Conservation (phyloP, 2,113 vertebrate genomes). For the Damaliscus lunatus region DNA sequence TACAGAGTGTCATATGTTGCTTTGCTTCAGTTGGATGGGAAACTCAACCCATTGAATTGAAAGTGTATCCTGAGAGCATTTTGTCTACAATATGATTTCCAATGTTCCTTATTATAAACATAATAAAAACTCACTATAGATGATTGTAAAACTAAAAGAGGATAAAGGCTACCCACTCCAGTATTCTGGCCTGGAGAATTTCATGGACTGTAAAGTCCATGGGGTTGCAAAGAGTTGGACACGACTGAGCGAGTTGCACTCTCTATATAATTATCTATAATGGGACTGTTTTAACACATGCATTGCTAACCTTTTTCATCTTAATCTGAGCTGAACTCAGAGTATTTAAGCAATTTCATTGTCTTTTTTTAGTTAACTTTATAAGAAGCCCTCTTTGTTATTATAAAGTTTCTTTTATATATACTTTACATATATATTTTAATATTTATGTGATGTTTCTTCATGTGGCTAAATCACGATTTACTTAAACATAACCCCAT, state of each 20-base stretch:
- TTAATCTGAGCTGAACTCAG: not conserved
- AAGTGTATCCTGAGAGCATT: not conserved
- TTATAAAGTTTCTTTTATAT: not conserved
- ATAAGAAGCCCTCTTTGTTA: not conserved
- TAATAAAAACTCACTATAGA: not conserved
- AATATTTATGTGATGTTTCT: not conserved
- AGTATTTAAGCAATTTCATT: not conserved
- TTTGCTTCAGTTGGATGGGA: not conserved
- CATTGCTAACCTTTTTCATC: not conserved
- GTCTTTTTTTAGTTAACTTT: not conserved
- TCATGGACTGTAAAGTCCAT: not conserved
- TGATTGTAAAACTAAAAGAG: not conserved
- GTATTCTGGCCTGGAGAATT: not conserved
- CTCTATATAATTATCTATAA: not conserved
- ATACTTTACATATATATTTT: not conserved
- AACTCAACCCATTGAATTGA: not conserved
- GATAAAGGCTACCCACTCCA: not conserved
- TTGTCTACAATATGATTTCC: not conserved
- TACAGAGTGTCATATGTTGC: not conserved
- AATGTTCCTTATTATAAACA: not conserved
- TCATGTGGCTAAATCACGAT: not conserved
- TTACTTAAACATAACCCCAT: not conserved
- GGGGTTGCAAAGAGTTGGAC: not conserved
- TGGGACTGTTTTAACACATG: not conserved
- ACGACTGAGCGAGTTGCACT: rapidly evolving